Percentiles rank a stretch among this genome's conserved stretches.
Evolutionary conservation across 2,797 vertebrate species (phyloP).

Genomic region (Tarsius wallacei): DNA sequence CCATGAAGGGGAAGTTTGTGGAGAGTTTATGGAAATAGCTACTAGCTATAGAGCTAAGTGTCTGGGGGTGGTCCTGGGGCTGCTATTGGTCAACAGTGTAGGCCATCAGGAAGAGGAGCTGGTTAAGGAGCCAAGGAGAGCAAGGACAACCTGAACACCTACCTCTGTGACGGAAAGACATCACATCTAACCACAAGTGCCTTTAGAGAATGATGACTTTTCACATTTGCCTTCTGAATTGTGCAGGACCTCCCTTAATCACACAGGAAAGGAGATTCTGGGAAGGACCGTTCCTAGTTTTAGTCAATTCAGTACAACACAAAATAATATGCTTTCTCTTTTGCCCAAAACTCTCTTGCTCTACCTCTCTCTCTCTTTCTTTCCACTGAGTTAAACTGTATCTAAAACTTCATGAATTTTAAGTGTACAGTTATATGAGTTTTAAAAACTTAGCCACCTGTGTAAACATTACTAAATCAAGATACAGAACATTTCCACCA

Average conservation of each 20-base stretch:
- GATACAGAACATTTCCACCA: background rate
- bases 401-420: background rate
- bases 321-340: background rate
- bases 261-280: background rate
- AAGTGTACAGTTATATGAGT: background rate
- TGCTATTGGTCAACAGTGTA: background rate
- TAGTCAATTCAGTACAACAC: background rate
- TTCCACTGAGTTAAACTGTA: background rate
- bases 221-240: background rate
- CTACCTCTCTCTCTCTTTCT: background rate
- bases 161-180: background rate
- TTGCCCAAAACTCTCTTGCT: background rate
- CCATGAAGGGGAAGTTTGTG: background rate
- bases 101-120: background rate
- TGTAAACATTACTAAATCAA: conserved; percentile 17
- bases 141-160: background rate
- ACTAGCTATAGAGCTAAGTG: background rate
- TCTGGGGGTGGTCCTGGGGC: background rate
- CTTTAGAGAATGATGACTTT: background rate
- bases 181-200: background rate
- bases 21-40: background rate
- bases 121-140: background rate
- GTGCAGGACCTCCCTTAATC: background rate
- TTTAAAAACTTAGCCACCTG: background rate
- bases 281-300: background rate